Evolutionary conservation across 2,113 vertebrate genomes (phyloP).

Genomic region (Galemys pyrenaicus): DNA sequence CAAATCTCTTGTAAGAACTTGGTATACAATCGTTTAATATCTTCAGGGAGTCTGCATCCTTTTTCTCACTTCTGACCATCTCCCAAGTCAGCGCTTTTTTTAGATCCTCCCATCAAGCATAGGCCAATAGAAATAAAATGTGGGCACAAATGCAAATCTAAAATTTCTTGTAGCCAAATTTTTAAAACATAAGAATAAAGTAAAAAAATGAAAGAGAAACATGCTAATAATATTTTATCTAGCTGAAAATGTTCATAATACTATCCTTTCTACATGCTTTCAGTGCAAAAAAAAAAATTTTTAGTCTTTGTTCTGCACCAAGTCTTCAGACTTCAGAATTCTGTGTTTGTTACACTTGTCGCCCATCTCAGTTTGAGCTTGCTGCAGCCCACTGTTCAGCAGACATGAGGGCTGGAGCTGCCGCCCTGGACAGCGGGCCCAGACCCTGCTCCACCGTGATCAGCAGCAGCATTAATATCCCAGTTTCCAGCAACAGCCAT

Average conservation of each 20-base stretch:
- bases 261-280: background rate
- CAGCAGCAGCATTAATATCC: background rate
- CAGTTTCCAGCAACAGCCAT: background rate
- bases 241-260: background rate
- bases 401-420: background rate
- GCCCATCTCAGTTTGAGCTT: background rate
- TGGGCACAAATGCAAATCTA: background rate
- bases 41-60: too few relatives aligned
- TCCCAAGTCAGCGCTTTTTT: background rate
- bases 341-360: background rate
- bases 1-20: background rate
- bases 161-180: background rate
- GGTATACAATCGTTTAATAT: rapidly evolving
- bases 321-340: background rate
- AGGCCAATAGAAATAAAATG: background rate
- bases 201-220: background rate
- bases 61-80: background rate
- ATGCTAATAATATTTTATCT: background rate
- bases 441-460: background rate
- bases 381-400: background rate
- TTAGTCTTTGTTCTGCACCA: background rate
- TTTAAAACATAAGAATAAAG: background rate
- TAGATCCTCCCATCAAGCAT: too few relatives aligned
- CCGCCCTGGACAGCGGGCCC: background rate
- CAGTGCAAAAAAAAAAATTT: background rate